Percentiles rank a stretch among this genome's conserved stretches.
phyloP scores from a whole-genome alignment of 2,888 invertebrate genomes.

The Agrenia bidenticulata region DNA sequence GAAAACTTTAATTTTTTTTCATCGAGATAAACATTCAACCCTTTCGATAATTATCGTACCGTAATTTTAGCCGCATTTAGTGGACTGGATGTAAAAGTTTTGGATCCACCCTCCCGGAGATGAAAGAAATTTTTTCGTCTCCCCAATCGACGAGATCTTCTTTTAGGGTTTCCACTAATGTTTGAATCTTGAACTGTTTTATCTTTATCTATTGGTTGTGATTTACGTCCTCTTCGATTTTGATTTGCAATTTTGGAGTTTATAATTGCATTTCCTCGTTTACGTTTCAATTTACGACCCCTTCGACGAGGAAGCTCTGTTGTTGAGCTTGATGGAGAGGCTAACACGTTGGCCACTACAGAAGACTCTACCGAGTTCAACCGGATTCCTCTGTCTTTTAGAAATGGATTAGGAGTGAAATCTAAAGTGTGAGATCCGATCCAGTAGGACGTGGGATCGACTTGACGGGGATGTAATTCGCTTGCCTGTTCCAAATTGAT shows the following conservation, averaged over 20 bases:
- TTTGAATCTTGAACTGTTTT: neutral
- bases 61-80: neutral
- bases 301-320: neutral
- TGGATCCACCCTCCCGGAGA: no score
- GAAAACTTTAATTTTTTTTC: neutral
- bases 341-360: neutral
- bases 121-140: no score
- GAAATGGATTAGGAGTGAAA: conserved; percentile 37
- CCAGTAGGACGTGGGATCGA: conserved; percentile 19
- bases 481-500: neutral
- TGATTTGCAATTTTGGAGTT: neutral
- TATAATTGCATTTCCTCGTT: neutral
- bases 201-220: neutral
- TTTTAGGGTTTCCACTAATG: neutral
- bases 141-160: no score
- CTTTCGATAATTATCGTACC: neutral
- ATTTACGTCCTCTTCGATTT: neutral
- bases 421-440: conserved; percentile 33
- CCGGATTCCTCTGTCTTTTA: neutral
- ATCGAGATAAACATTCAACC: no score
- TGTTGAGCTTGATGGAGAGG: neutral
- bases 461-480: neutral
- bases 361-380: neutral
- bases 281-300: neutral
- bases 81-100: no score